Evolutionary conservation across 2,888 invertebrate genomes (phyloP), one percentile per base, ranked within the genome.

Genomic region (Agrochola lota): DNA sequence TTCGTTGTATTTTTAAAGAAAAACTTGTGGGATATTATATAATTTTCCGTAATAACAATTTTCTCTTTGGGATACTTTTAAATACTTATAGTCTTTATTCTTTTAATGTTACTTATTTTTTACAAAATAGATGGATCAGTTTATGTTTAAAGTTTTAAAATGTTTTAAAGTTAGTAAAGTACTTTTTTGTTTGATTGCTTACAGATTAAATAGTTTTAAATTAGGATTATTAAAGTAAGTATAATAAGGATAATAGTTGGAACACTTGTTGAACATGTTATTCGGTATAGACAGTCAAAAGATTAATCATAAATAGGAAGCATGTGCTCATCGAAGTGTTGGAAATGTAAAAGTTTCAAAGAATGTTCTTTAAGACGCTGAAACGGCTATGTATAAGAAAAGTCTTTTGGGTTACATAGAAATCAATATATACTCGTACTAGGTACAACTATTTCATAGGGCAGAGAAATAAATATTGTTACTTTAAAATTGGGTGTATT

Each of bases 1-100:
- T 81, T 85, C 77, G 88, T 85, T 87, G 88, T 87, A 80, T 79
- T 84, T 75, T 78, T 72, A 74, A 83, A 81, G 62, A 77, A 78
- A 80, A 63, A 60, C 23, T 57, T 30, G 20, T 30, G 43, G 23
- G 1, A 26, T 70, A 40, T 46, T 35, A n/a, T 60, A 26, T 64
- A 68, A 40, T 11, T 59, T 49, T 70, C 12, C 15, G 63, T 71
- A 2, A 57, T 43, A 17, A 12, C 12, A 17, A n/a, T 46, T 3
- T 8, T 60, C 0, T 75, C 73, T 49, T 35, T 9, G 43, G 11
- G 1, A 30, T 67, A 55, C 26, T 70, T 71, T 57, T 69, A n/a
- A 46, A 66, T 49, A 71, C 7, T 49, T 49, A 52, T 20, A 55
- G 26, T 67, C 17, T 76, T 64, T 84, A 26, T 71, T 52, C 12